These are phyloP conservation scores for Drosophila flavopinicola DNA, from an alignment of 2,888 invertebrate species.

Conservation along the genomic window DNA sequence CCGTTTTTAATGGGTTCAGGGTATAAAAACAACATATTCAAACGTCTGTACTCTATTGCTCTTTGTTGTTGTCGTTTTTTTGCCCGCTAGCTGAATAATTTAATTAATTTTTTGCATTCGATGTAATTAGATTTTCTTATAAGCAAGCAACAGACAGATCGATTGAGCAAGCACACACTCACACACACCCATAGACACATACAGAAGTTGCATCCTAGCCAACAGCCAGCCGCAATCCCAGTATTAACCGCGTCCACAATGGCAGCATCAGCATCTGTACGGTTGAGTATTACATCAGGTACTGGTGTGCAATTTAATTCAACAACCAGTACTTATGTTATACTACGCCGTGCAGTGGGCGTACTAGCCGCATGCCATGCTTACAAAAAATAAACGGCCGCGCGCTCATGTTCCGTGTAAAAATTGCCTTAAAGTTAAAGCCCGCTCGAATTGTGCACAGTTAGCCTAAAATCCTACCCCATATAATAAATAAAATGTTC, in stretches of 20 bases:
- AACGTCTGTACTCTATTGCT: constrained; percentile 29
- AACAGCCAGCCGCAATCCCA: constrained; percentile 13
- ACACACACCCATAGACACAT: background rate
- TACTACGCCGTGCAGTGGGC: constrained; percentile 89
- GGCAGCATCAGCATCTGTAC: constrained; percentile 85
- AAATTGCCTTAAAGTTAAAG: constrained; percentile 1
- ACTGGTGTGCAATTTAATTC: constrained; percentile 89
- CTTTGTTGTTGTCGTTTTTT: constrained; percentile 36
- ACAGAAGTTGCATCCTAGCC: constrained; percentile 29
- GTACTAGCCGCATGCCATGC: constrained; percentile 80
- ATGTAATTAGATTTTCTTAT: constrained; percentile 17
- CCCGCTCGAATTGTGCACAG: background rate
- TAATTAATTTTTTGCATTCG: constrained; percentile 8
- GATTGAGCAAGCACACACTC: no score
- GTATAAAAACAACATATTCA: no score
- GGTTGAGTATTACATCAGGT: constrained; percentile 99
- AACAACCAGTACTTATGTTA: constrained; percentile 95
- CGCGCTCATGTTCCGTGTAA: constrained; percentile 35
- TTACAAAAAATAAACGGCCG: constrained; percentile 13
- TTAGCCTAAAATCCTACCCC: background rate
- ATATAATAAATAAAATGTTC: constrained; percentile 10
- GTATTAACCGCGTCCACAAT: constrained; percentile 11
- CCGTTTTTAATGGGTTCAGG: no score
- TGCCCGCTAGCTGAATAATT: constrained; percentile 27
- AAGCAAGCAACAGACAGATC: constrained; percentile 10